phyloP scores from a whole-genome alignment of 2,888 invertebrate genomes.

The Ametastegia equiseti region DNA sequence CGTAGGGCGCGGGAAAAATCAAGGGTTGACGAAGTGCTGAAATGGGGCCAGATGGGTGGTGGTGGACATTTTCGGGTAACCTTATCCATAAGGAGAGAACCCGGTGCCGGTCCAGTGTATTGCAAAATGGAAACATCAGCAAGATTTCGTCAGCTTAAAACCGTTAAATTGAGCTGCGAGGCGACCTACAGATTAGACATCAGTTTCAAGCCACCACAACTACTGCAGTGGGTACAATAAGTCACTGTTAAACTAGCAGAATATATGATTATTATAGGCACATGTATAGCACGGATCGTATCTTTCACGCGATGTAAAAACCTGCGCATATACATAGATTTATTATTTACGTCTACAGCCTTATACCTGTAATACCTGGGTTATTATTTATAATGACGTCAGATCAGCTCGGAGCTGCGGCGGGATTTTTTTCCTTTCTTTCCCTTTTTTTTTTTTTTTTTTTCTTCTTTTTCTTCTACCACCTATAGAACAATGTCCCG shows the following conservation, averaged over 20 bases:
- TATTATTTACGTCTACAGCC: not conserved
- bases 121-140: constrained; percentile 79
- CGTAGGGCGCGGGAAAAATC: constrained; percentile 54
- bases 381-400: not conserved
- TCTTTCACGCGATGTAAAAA: constrained; percentile 8
- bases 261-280: not conserved
- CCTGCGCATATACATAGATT: constrained; percentile 3
- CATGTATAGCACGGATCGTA: not conserved
- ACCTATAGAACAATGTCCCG: not conserved
- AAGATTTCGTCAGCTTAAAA: constrained; percentile 78
- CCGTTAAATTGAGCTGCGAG: constrained; percentile 78
- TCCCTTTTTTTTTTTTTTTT: not conserved
- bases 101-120: constrained; percentile 76
- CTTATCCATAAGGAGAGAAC: constrained; percentile 77
- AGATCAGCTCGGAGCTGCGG: not conserved
- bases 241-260: not conserved
- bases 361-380: not conserved
- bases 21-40: constrained; percentile 46
- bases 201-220: constrained; percentile 78
- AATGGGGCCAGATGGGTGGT: constrained; percentile 66
- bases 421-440: not conserved
- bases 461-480: not conserved
- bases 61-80: constrained; percentile 76
- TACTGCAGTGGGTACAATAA: constrained; percentile 76
- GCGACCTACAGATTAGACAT: constrained; percentile 78